Evolutionary conservation across 2,888 invertebrate species (phyloP).

Genomic region (Cistogaster globosa): DNA sequence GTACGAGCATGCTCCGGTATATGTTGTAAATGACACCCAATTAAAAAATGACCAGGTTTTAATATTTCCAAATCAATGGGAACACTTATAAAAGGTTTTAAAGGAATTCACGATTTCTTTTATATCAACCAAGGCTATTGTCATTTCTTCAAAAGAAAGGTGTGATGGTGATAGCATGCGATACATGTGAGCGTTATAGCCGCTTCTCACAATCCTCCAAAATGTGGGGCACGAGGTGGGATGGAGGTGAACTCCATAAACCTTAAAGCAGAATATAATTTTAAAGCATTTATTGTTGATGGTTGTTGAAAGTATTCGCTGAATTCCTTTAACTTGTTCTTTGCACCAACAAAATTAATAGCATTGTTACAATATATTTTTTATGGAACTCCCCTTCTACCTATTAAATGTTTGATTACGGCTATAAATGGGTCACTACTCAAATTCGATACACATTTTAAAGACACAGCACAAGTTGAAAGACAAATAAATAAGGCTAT

Average conservation of each 20-base stretch:
- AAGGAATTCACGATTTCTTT: background rate
- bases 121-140: background rate
- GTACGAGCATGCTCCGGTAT: background rate
- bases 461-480: constrained; percentile 49
- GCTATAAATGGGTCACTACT: constrained; percentile 60
- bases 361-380: constrained; percentile 58
- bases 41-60: background rate
- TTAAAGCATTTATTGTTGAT: background rate
- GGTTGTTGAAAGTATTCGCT: background rate
- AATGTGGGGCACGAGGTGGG: background rate
- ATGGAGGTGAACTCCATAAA: background rate
- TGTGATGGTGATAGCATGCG: background rate
- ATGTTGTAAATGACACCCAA: background rate
- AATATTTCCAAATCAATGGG: background rate
- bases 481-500: constrained; percentile 20
- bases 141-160: background rate
- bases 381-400: constrained; percentile 38
- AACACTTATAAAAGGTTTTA: background rate
- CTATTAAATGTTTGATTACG: constrained; percentile 29
- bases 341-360: constrained; percentile 54
- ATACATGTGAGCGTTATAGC: background rate
- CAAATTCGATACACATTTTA: constrained; percentile 68
- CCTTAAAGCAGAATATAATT: background rate
- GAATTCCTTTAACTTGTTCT: constrained; percentile 12
- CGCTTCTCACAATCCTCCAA: background rate